Evolutionary conservation across 2,797 vertebrate genomes (phyloP), one percentile per base, ranked within the genome.

Genomic region (Delichon dasypus): DNA sequence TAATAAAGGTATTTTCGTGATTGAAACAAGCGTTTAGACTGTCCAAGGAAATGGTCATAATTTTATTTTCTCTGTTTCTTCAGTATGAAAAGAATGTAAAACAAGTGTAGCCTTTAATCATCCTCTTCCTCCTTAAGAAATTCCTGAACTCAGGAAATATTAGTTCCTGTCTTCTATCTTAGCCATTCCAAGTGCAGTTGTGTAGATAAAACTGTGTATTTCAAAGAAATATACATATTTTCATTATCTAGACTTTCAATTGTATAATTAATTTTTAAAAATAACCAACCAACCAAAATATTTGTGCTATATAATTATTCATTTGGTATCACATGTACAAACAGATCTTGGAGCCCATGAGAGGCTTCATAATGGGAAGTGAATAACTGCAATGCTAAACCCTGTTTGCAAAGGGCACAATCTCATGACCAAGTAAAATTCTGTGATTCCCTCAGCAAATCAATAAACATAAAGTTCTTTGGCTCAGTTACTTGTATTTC

Each of bases 71-170:
- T 53, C 27, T 57, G 5, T 20, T 90, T 65, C 30, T 48, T 86
- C 65, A 81, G 34, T 70, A 48, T 87, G 57, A 88, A 93, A 76
- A 79, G 27, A 61, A 36, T 70, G 38, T 32, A 47, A 73, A 65
- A 14, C 18, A 38, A 60, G 53, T 42, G 51, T 64, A 62, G 40
- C 34, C 15, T 23, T 92, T 88, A 45, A 54, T 27, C 6, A 11
- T 60, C 94, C 55, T 89, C 27, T 91, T 89, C 40, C 23, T 53
- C 19, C 66, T 94, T 84, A 79, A 94, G 88, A 90, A 93, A 54
- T 5, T 14, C 16, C 54, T 27, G 11, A 51, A 36, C 34, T 86
- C 7, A 25, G 54, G 30, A 40, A 81, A 81, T 88, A 61, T 21
- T 62, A 9, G 25, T 22, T 36, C 94, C 29, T 95, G 14, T 48